Conservation (phyloP, 2,888 invertebrate species). For the Ennomos fuscantarius region DNA sequence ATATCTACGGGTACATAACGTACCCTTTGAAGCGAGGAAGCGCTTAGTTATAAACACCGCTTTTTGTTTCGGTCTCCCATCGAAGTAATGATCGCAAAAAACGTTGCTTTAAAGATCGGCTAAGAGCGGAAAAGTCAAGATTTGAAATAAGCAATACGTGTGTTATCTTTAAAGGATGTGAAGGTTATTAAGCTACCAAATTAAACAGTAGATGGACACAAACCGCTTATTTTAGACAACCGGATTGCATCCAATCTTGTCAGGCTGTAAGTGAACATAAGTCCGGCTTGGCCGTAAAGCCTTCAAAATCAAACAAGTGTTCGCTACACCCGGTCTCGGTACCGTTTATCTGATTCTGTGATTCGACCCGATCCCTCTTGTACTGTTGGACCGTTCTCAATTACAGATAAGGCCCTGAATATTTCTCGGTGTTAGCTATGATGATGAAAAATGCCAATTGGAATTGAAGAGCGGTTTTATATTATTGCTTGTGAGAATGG, state of each 20-base stretch:
- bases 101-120: conserved; percentile 17
- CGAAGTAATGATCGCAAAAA: too few species aligned
- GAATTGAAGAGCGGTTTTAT: conserved; percentile 30
- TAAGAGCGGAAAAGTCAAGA: conserved; percentile 15
- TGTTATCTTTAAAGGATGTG: too few species aligned
- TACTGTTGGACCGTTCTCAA: conserved; percentile 50
- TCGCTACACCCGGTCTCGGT: conserved; percentile 48
- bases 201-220: conserved; percentile 10
- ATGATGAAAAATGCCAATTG: conserved; percentile 49
- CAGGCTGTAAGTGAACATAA: conserved; percentile 57
- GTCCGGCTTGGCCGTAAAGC: conserved; percentile 50
- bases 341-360: conserved; percentile 57
- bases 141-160: too few species aligned
- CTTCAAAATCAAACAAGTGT: conserved; percentile 70
- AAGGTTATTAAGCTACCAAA: not conserved
- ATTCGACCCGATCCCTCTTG: conserved; percentile 48
- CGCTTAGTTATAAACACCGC: too few species aligned
- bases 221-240: conserved; percentile 24
- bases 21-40: too few species aligned
- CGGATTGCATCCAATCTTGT: conserved; percentile 33
- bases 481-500: conserved; percentile 5
- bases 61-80: too few species aligned
- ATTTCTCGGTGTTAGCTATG: conserved; percentile 43
- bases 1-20: too few species aligned
- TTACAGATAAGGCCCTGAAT: conserved; percentile 56